Evolutionary conservation across 2,113 vertebrate genomes (phyloP).

Genomic region (Hemiprocne comata): DNA sequence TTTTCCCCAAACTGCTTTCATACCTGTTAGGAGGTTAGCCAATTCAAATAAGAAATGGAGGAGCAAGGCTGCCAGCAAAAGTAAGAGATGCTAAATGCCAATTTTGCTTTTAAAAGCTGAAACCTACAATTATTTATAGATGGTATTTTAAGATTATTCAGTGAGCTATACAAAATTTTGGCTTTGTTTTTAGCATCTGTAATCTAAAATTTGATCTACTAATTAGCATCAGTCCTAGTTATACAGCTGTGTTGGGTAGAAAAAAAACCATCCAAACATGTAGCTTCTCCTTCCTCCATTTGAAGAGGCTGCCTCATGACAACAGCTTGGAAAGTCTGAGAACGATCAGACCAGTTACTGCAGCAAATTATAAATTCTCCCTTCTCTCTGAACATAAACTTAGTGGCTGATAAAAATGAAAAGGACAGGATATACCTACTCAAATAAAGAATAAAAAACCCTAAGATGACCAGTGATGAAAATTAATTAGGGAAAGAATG

Average conservation of each 20-base stretch:
- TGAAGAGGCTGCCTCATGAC: background rate
- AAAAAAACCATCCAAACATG: background rate
- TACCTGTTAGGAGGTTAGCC: background rate
- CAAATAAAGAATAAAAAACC: background rate
- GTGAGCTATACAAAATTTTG: background rate
- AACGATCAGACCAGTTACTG: background rate
- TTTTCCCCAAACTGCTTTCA: background rate
- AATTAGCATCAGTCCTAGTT: background rate
- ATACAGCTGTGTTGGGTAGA: slow-evolving; percentile 36
- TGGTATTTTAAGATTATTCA: background rate
- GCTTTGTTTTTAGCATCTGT: slow-evolving; percentile 42
- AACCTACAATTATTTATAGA: background rate
- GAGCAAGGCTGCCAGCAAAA: background rate
- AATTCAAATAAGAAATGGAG: background rate
- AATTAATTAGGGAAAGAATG: background rate
- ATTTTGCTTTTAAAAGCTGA: background rate
- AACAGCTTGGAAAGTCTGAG: background rate
- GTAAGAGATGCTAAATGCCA: background rate
- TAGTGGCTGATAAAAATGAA: background rate
- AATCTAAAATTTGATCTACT: slow-evolving; percentile 37
- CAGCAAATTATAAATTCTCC: background rate
- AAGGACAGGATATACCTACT: background rate
- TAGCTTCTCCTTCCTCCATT: slow-evolving; percentile 20
- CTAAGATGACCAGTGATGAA: background rate
- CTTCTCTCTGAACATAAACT: background rate